Percentiles rank a stretch among this genome's conserved stretches.
Conservation (phyloP, 2,113 vertebrate genomes). For the Ochotona princeps region DNA sequence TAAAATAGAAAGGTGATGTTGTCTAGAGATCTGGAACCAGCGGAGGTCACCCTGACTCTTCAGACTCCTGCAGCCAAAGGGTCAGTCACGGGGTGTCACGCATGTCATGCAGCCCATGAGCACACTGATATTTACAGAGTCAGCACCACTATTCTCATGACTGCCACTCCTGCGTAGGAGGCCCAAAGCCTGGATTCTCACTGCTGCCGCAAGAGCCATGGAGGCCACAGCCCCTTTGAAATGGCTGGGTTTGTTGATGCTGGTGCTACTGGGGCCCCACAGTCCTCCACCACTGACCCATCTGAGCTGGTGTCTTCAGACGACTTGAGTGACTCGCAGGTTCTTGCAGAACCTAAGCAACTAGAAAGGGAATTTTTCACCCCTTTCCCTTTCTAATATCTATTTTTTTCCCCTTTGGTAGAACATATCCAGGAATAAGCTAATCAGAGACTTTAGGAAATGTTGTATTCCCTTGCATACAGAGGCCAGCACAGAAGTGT, state of each 20-base stretch:
- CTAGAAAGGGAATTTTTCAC: neutral
- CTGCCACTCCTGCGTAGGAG: neutral
- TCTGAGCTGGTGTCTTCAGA: neutral
- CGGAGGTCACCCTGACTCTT: neutral
- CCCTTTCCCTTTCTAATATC: neutral
- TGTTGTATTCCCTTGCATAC: neutral
- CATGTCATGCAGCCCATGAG: neutral
- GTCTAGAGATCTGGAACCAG: neutral
- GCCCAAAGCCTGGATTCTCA: neutral
- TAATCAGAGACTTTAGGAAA: neutral
- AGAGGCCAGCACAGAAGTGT: neutral
- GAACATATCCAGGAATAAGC: neutral
- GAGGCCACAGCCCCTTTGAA: neutral
- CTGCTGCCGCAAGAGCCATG: neutral
- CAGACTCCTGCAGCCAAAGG: neutral
- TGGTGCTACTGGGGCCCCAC: neutral
- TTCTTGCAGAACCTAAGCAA: neutral
- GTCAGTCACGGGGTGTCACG: neutral
- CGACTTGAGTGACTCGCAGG: neutral
- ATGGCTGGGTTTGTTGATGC: neutral
- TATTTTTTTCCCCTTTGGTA: neutral
- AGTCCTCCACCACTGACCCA: neutral
- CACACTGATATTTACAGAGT: neutral
- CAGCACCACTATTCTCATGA: neutral
- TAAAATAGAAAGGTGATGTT: neutral